Evolutionary conservation across 1,140 invertebrate species (phyloP), one percentile per base, ranked within the genome.

Genomic region (Drosophila carrolli): DNA sequence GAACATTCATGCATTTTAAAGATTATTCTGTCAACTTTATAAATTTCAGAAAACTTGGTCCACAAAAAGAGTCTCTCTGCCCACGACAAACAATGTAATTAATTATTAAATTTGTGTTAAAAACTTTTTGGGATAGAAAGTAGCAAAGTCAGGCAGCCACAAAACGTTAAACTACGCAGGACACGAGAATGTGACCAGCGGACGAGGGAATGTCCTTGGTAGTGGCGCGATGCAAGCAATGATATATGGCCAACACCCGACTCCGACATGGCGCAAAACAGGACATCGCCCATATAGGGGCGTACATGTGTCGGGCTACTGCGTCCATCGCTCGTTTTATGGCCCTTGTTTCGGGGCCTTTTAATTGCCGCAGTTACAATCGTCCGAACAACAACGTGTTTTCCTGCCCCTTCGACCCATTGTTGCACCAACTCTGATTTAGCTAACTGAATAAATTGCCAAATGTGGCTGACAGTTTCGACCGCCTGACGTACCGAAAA

Each of bases 301-400:
- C 65, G 43, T 37, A 51, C 56, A 54, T 58, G 46, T 70, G 65
- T 70, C 38, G 38, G 47, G 19, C 41, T 53, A 60, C 61, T 81
- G 67, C 60, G 77, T 81, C 63, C 63, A 60, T 78, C 62, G 71
- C 61, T 43, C 56, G 57, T 68, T 88, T 86, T 79, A 86, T 88
- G 83, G 67, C 83, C 56, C 66, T 77, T 74, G 71, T 86, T 83
- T 71, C 44, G 56, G 65, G 46, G 44, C 54, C 73, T 75, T 74
- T 84, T 88, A 88, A 88, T 88, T 88, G 84, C 85, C 57, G 62
- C 80, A 79, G 79, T 88, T 86, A 82, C 75, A 81, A 74, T 78
- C 65, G 81, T 55, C 63, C 56, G n/a, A 78, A 58, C 62, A 62
- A 75, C 75, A 78, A 71, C 68, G 73, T 86, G 78, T 82, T 73